Base-by-base conservation (phyloP, 2,797 vertebrate species). In the Gambusia yucatana region DNA sequence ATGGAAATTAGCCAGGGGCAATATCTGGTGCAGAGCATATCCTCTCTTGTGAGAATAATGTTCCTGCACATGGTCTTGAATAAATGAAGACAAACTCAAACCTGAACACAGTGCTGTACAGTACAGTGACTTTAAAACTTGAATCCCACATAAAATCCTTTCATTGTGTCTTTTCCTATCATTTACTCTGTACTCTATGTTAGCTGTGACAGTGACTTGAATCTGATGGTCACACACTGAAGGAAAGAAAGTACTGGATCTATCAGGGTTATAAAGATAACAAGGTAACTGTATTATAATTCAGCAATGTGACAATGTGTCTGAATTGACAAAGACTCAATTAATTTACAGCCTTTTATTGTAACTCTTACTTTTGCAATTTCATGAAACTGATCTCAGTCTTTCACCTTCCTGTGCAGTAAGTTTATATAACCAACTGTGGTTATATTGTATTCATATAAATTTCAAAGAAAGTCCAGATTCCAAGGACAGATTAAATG, bases 1-100 rank as follows among this genome's bases (percentile, higher is more conserved):
- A 33, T 72, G 71, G 71, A 50, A 36, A 50, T 50, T 47, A 72
- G 71, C 71, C 71, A 48, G 71, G 28, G 46, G 71, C 28, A 48
- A 50, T 22, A 72, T 72, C 47, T 72, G 36, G 30, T 48, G 46
- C 46, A n/a, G 33, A 6, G 11, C 72, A 39, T 52, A 25, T 36
- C 6, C 17, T 39, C 72, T 52, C 72, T 39, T 52, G 48, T 73
- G 72, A 52, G 72, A 73, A 36, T 52, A 73, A 39, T 52, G 47
- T 73, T 52, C 33, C 48, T 43, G 20, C 33, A 39, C 20, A 25
- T 52, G 48, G 17, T 73, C 33, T 52, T 73, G 33, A 50, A 52
- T 73, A 52, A 73, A 48, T 72, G 28, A 50, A 48, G 25, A 33
- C 46, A 73, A 52, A 33, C 11, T 73, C 4, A 73, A 73, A 39